phyloP scores from a whole-genome alignment of 2,113 vertebrate species.

The Platichthys stellatus region DNA sequence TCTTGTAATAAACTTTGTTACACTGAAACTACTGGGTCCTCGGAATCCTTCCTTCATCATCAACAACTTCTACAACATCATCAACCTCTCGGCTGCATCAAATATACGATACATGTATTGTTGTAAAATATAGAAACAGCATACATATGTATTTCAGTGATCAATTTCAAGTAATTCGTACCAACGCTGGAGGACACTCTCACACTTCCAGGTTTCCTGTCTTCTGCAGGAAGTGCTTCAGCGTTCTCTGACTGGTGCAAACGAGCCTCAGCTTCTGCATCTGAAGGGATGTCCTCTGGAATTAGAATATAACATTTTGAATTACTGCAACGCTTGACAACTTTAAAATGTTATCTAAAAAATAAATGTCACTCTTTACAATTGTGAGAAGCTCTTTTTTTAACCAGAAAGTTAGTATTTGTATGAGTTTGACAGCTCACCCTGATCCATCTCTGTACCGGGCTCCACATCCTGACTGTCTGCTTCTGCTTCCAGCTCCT shows the following conservation, averaged over 20 bases:
- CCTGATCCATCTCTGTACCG: slow-evolving; percentile 92
- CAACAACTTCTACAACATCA: no score
- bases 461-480: slow-evolving; percentile 88
- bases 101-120: no score
- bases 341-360: not conserved
- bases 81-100: no score
- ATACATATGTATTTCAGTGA: not conserved
- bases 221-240: slow-evolving; percentile 69
- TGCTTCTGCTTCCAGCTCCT: slow-evolving; percentile 87
- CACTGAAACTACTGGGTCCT: no score
- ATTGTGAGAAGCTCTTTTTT: not conserved
- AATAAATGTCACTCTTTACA: not conserved
- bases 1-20: no score
- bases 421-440: slow-evolving; percentile 69
- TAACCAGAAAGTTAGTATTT: not conserved
- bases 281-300: slow-evolving; percentile 90
- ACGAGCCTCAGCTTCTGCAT: slow-evolving; percentile 88
- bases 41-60: no score
- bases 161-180: slow-evolving; percentile 14
- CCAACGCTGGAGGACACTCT: slow-evolving; percentile 71
- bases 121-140: not conserved
- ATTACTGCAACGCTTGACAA: not conserved
- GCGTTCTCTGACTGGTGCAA: slow-evolving; percentile 60
- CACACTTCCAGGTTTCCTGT: slow-evolving; percentile 50
- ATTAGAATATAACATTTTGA: slow-evolving; percentile 11